Evolutionary conservation across 2,797 vertebrate species (phyloP).

Genomic region (Arctocebus calabarensis): DNA sequence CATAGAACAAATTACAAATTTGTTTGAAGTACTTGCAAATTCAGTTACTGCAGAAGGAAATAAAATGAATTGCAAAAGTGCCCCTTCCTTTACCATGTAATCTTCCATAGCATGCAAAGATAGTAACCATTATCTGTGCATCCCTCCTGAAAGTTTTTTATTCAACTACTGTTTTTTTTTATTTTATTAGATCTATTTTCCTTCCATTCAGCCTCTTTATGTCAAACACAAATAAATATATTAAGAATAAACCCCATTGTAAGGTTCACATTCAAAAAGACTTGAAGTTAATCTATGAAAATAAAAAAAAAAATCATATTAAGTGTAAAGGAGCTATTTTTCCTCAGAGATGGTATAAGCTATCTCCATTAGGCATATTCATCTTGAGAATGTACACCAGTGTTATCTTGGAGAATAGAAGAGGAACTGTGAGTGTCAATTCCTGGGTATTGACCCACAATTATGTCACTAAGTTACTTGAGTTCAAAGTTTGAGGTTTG

Average conservation of each 20-base stretch:
- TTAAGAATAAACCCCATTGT: slow-evolving; percentile 12
- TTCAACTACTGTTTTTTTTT: slow-evolving; percentile 1
- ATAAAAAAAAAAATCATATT: slow-evolving; percentile 5
- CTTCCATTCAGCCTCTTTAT: slow-evolving; percentile 26
- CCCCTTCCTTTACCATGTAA: background rate
- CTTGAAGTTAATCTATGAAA: slow-evolving; percentile 31
- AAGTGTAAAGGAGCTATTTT: slow-evolving; percentile 3
- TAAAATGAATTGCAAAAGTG: slow-evolving; percentile 26
- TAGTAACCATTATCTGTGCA: background rate
- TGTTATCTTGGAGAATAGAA: slow-evolving; percentile 33
- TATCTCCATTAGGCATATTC: background rate
- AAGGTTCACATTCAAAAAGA: slow-evolving; percentile 43
- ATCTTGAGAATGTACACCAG: background rate
- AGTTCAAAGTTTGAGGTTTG: slow-evolving; percentile 55
- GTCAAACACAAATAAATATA: background rate
- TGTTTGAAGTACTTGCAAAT: slow-evolving; percentile 19
- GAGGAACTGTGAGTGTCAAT: slow-evolving; percentile 54
- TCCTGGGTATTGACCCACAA: slow-evolving; percentile 48
- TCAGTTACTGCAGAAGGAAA: background rate
- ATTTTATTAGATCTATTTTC: slow-evolving; percentile 40
- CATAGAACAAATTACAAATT: background rate
- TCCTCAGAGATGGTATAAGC: background rate
- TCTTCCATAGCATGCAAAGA: background rate
- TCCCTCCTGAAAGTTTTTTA: slow-evolving; percentile 11
- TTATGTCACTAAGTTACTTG: slow-evolving; percentile 56